These are phyloP conservation scores for Andrena flavipes DNA, from an alignment of 2,888 invertebrate species.

Conservation along the genomic window DNA sequence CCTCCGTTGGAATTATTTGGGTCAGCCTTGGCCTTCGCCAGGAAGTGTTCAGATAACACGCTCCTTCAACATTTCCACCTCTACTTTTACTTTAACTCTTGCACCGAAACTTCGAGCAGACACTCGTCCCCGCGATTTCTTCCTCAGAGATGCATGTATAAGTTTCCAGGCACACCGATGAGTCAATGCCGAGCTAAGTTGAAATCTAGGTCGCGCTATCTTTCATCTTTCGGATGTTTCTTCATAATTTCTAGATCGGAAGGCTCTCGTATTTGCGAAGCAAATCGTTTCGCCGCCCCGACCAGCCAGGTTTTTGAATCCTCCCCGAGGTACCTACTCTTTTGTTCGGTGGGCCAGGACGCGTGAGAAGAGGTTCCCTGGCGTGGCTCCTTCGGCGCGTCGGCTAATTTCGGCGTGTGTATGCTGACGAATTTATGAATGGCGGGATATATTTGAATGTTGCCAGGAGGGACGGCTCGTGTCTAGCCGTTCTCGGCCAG, in stretches of 20 bases:
- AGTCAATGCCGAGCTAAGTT: too few species aligned
- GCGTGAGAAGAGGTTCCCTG: conserved; percentile 57
- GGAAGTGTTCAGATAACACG: too few species aligned
- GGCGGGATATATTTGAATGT: conserved; percentile 83
- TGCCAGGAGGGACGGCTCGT: conserved; percentile 83
- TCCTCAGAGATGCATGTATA: too few species aligned
- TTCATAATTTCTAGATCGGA: not conserved
- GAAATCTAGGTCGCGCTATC: too few species aligned
- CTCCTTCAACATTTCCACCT: too few species aligned
- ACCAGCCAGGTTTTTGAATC: not conserved
- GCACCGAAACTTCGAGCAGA: too few species aligned
- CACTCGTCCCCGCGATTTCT: too few species aligned
- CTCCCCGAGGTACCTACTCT: not conserved
- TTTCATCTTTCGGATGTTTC: too few species aligned
- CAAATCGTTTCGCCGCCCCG: not conserved
- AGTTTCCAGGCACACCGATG: too few species aligned
- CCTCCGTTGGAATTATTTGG: conserved; percentile 22
- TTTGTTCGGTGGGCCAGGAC: conserved; percentile 21
- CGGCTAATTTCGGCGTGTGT: conserved; percentile 77
- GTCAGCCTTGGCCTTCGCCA: conserved; percentile 18
- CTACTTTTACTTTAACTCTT: too few species aligned
- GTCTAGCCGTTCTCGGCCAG: conserved; percentile 76
- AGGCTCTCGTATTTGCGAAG: not conserved
- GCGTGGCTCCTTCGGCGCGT: conserved; percentile 42
- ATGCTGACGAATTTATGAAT: conserved; percentile 84